Conservation (phyloP, 2,797 vertebrate genomes). For the Darevskia mixta region DNA sequence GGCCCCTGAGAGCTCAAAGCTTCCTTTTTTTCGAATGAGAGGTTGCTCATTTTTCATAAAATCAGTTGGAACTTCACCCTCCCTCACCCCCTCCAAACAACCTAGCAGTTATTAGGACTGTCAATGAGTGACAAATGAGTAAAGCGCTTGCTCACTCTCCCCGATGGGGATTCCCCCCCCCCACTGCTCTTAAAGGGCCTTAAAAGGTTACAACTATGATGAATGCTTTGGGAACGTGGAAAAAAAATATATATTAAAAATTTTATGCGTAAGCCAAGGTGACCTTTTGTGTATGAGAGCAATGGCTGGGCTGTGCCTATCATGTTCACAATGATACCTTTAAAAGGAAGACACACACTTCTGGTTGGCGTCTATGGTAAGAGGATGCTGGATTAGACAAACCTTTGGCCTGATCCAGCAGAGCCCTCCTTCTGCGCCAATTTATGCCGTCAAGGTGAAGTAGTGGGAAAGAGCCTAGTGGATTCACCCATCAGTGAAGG, state of each 20-base stretch:
- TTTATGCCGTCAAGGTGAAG: background rate
- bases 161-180: background rate
- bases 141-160: background rate
- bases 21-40: background rate
- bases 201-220: background rate
- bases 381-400: background rate
- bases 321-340: background rate
- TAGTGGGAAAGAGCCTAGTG: background rate
- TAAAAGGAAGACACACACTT: background rate
- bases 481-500: no score
- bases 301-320: background rate
- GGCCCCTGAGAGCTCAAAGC: no score
- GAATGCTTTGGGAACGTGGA: background rate
- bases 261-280: no score
- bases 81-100: background rate
- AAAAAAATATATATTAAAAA: background rate
- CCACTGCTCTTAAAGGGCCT: conserved; percentile 5
- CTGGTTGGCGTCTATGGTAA: background rate
- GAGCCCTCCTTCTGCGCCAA: background rate
- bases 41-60: background rate
- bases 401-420: background rate
- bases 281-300: background rate
- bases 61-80: background rate
- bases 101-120: background rate
- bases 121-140: background rate